Evolutionary conservation across 2,888 invertebrate genomes (phyloP).

Genomic region (Spodoptera picta): DNA sequence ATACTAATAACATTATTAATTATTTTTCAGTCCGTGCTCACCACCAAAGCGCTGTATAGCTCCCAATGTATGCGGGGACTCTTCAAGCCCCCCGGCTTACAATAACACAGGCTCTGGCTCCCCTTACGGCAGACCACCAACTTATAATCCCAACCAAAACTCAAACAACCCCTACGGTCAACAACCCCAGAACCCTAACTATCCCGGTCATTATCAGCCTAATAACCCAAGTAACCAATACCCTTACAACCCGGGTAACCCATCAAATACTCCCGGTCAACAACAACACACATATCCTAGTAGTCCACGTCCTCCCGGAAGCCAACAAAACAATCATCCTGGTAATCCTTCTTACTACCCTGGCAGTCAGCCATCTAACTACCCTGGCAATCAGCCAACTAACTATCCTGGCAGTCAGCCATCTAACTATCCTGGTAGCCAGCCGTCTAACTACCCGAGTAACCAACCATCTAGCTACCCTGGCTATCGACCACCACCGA

Average conservation of each 20-base stretch:
- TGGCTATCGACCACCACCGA: no score
- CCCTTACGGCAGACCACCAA: constrained; percentile 24
- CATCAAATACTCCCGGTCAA: no score
- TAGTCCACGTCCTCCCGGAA: constrained; percentile 41
- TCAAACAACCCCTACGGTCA: constrained; percentile 31
- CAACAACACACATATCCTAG: constrained; percentile 39
- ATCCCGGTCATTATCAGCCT: constrained; percentile 32
- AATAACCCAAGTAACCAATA: constrained; percentile 32
- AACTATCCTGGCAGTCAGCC: constrained; percentile 11
- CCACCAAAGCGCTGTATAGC: constrained; percentile 71
- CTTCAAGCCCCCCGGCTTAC: constrained; percentile 17
- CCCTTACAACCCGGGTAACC: constrained; percentile 34
- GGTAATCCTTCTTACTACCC: constrained; percentile 13
- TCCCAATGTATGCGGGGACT: constrained; percentile 71
- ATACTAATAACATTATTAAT: no score
- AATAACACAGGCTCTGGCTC: constrained; percentile 18
- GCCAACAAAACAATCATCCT: constrained; percentile 26
- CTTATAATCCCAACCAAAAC: constrained; percentile 7
- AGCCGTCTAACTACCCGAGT: constrained; percentile 34
- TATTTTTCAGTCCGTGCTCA: constrained; percentile 83
- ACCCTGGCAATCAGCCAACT: constrained; percentile 15
- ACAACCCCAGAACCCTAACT: constrained; percentile 38
- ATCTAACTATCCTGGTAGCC: constrained; percentile 29
- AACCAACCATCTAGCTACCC: constrained; percentile 33
- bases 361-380: constrained; percentile 25